phyloP scores from a whole-genome alignment of 2,888 invertebrate genomes.

The Schizotus pectinicornis region DNA sequence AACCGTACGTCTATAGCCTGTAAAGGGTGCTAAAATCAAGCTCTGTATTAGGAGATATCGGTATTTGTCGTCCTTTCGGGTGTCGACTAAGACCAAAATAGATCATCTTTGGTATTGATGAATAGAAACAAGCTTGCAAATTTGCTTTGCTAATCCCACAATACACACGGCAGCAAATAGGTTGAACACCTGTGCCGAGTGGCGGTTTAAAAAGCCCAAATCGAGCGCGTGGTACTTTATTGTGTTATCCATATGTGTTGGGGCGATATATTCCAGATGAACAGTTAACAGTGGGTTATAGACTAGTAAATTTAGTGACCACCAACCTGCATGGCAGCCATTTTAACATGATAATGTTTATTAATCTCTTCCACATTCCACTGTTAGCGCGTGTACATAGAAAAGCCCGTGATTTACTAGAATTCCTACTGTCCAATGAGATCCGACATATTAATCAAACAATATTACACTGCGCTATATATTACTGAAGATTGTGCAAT shows the following conservation, averaged over 20 bases:
- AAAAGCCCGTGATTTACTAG: constrained; percentile 35
- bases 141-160: constrained; percentile 36
- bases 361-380: constrained; percentile 39
- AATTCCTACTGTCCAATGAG: constrained; percentile 39
- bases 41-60: too few species aligned
- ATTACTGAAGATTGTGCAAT: constrained; percentile 43
- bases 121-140: constrained; percentile 6
- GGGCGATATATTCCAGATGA: constrained; percentile 31
- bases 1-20: constrained; percentile 23
- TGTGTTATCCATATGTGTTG: constrained; percentile 35
- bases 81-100: neutral
- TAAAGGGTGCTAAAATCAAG: too few species aligned
- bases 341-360: constrained; percentile 45
- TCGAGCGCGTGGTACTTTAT: constrained; percentile 35
- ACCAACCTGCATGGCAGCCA: constrained; percentile 40
- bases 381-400: constrained; percentile 28
- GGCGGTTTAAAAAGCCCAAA: constrained; percentile 34
- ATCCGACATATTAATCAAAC: constrained; percentile 44
- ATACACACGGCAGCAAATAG: constrained; percentile 35
- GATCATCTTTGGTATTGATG: too few species aligned
- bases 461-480: constrained; percentile 39
- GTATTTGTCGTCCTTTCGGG: neutral
- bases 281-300: constrained; percentile 36
- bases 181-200: constrained; percentile 38
- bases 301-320: constrained; percentile 44